Base-by-base conservation (phyloP, 64 coral and sea anemone species). In the Dendronephthya gigantea region DNA sequence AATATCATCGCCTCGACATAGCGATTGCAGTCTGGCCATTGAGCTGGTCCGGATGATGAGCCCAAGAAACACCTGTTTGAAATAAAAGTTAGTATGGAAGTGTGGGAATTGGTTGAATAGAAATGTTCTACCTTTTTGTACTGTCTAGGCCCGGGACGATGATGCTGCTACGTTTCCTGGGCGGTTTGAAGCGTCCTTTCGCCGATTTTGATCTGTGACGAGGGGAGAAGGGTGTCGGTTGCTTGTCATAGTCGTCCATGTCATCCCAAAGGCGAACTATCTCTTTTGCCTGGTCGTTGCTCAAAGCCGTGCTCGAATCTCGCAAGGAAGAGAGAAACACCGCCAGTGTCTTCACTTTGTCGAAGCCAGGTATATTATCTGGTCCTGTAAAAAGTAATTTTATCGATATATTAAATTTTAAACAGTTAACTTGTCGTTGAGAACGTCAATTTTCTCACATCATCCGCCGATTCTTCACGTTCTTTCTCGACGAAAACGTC, bases 1-100 rank as follows among this genome's bases (percentile, higher is more conserved):
- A 69, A 30, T 16, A 84, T 70, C 39, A 84, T 7, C 0, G 90
- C 83, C 40, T 93, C 84, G 51, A 91, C 62, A n/a, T 90, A 96
- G 0, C 93, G 32, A 34, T 96, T 92, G 40, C 84, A 81, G 33
- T 85, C 50, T 19, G 86, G 86, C 40, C 51, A 85, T 10, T 66
- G 72, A 16, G 94, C 94, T 49, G 90, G 83, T 23, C 90, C 86
- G 51, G 66, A 55, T 11, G 35, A 75, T 19, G 12, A 29, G 69
- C 55, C 93, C 2, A 88, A 0, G 38, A 96, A 96, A 83, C 48
- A 88, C 48, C 68, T 89, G 8, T 31, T 32, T 12, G 14, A 69
- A 83, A 88, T 14, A 83, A 49, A n/a, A 76, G 29, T 13, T 33
- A 32, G 32, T 31, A 11, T 34, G 32, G 16, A 37, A 22, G 23